Evolutionary conservation across 2,888 invertebrate species (phyloP), one percentile per base, ranked within the genome.

Genomic region (Drosophila infuscata): DNA sequence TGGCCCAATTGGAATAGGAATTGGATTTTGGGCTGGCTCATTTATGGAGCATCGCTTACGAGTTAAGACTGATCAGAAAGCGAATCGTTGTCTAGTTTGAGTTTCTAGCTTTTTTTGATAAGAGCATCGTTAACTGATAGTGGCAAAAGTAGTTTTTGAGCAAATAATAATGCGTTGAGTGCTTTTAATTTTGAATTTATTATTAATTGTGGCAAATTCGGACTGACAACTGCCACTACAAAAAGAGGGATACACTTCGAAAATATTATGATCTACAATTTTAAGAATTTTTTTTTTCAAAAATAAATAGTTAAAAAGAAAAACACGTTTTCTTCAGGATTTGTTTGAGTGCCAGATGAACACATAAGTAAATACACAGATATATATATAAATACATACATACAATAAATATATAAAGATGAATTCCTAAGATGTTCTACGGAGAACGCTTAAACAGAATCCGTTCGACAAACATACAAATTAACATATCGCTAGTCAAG

Each of bases 21-120:
- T 15, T 25, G 15, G 0, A 15, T 17, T 15, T 35, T 43, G 12
- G 15, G 5, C 20, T 48, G 25, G 0, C 59, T 59, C 74, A 74
- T 74, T 56, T 51, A 11, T 33, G 17, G 11, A 29, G 43, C 32
- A 17, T 32, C n/a, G 20, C 8, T 20, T 17, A 20, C 32, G 49
- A 25, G 33, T 11, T 53, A 52, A 54, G 48, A 62, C 43, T 68
- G 38, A 38, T 17, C 38, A 3, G 35, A 41, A 46, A 48, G 49
- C 11, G 3, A 35, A 8, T 15, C 7, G 30, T 6, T 29, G 20
- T 56, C 17, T n/a, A 35, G 46, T 35, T 30, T 11, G 32, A n/a
- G 60, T 20, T 29, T 30, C 20, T 25, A 33, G 35, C 2, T 3
- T 8, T 15, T 46, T n/a, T 25, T 70, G 70, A 70, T 70, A 70